Percentiles rank a stretch among this genome's conserved stretches.
Evolutionary conservation across 2,888 invertebrate species (phyloP).

Genomic region (Sinhomidia bicolor): DNA sequence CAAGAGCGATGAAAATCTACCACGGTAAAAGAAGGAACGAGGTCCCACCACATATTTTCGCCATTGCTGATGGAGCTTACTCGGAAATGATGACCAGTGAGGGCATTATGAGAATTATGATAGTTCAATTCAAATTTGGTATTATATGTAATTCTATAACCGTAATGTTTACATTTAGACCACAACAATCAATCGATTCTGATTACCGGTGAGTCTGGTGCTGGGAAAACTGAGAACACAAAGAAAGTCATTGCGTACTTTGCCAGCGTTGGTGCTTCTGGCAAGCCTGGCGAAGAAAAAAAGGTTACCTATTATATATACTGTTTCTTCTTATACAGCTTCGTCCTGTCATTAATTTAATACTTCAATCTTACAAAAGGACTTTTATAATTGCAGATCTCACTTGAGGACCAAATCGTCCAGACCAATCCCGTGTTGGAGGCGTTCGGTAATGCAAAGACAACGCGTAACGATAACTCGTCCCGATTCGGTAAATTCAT

Average conservation of each 20-base stretch:
- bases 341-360: not conserved
- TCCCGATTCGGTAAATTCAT: conserved; percentile 95
- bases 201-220: conserved; percentile 99
- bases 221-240: conserved; percentile 99
- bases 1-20: conserved; percentile 98
- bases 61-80: conserved; percentile 99
- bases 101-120: too few relatives aligned
- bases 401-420: conserved; percentile 97
- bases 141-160: too few relatives aligned
- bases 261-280: conserved; percentile 96
- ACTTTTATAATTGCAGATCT: too few relatives aligned
- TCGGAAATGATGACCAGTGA: conserved; percentile 99
- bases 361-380: not conserved
- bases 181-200: conserved; percentile 99
- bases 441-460: conserved; percentile 99
- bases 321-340: not conserved
- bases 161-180: too few relatives aligned
- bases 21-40: conserved; percentile 99
- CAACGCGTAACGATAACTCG: conserved; percentile 99
- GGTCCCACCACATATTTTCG: conserved; percentile 99
- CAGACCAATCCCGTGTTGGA: conserved; percentile 99
- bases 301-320: conserved; percentile 80
- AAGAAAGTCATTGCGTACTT: conserved; percentile 99
- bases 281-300: conserved; percentile 84
- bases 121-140: too few relatives aligned